These are phyloP conservation scores for Cosmopolites sordidus DNA, from an alignment of 2,888 invertebrate species.

Conservation along the genomic window DNA sequence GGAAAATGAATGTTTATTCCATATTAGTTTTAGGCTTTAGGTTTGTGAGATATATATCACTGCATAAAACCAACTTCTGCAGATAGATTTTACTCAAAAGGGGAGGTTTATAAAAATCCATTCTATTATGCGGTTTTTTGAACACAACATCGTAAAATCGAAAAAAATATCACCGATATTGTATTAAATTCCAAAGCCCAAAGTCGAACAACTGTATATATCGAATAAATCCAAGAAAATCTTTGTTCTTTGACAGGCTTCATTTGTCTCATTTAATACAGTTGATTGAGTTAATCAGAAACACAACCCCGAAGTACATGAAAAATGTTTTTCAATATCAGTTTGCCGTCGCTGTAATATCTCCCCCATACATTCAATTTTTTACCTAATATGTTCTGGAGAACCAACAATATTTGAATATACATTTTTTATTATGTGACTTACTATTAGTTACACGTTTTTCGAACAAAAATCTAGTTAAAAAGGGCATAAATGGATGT, in stretches of 20 bases:
- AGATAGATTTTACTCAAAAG: too few species aligned
- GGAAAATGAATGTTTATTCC: too few species aligned
- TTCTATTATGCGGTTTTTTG: too few species aligned
- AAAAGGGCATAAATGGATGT: too few species aligned
- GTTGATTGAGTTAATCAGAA: conserved; percentile 40
- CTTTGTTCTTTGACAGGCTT: conserved; percentile 37
- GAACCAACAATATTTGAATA: background rate
- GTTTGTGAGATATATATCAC: too few species aligned
- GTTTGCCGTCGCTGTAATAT: conserved; percentile 1
- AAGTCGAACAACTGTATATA: conserved; percentile 20
- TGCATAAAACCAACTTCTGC: too few species aligned
- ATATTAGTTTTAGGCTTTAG: too few species aligned
- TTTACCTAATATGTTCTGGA: background rate
- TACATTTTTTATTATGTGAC: too few species aligned
- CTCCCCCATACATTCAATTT: background rate
- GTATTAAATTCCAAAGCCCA: conserved; percentile 4
- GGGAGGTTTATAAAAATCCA: too few species aligned
- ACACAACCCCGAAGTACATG: conserved; percentile 30
- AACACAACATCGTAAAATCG: too few species aligned
- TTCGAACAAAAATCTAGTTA: too few species aligned
- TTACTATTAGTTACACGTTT: too few species aligned
- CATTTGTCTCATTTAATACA: conserved; percentile 40
- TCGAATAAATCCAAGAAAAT: conserved; percentile 34
- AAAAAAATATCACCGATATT: background rate
- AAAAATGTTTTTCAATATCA: conserved; percentile 29